These are phyloP conservation scores for Caenorhabditis sinica DNA, from an alignment of 2,888 invertebrate genomes.

Conservation along the genomic window DNA sequence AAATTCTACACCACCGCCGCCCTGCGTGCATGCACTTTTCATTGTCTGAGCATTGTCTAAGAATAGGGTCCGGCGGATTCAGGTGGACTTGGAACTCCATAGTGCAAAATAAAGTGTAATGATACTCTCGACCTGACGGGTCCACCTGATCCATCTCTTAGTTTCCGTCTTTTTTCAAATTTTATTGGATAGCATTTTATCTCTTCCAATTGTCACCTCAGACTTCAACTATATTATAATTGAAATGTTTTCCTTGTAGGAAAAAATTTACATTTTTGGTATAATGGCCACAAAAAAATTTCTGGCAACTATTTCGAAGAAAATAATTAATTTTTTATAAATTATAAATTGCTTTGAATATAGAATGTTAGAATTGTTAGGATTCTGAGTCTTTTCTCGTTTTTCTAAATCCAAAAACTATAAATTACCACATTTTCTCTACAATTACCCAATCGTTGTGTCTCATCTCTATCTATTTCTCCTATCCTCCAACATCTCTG, in stretches of 20 bases:
- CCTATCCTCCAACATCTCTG: background rate
- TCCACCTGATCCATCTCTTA: constrained; percentile 11
- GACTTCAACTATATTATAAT: too few species aligned
- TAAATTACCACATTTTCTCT: background rate
- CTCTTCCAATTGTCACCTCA: background rate
- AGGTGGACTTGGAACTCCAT: constrained; percentile 33
- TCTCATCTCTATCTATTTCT: background rate
- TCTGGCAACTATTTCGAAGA: too few species aligned
- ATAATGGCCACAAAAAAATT: too few species aligned
- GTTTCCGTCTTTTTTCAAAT: background rate
- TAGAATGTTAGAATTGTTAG: too few species aligned
- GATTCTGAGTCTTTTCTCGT: too few species aligned
- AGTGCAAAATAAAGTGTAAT: constrained; percentile 44
- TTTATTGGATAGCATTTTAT: background rate
- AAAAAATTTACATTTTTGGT: too few species aligned
- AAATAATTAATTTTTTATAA: too few species aligned
- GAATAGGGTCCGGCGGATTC: constrained; percentile 23
- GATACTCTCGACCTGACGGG: background rate
- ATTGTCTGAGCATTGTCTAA: constrained; percentile 18
- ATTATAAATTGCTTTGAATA: too few species aligned
- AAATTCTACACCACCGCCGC: constrained; percentile 44
- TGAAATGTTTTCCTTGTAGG: too few species aligned
- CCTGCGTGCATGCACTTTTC: constrained; percentile 15
- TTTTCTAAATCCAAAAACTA: background rate
- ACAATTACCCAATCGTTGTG: background rate